Evolutionary conservation across 2,113 vertebrate species (phyloP).

Genomic region (Pholis gunnellus): DNA sequence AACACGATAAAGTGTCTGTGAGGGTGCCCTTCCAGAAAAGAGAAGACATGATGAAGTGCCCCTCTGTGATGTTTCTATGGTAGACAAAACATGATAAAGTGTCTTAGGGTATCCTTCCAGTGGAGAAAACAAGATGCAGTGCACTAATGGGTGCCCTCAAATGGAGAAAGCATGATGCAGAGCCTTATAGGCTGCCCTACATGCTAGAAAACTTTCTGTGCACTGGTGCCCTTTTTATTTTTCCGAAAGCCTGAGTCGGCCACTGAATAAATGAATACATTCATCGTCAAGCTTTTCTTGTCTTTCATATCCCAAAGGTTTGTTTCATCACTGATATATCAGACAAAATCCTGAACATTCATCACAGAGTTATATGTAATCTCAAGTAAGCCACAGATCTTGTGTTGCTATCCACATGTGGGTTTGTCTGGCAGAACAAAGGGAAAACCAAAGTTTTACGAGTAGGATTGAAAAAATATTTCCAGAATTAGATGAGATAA

Average conservation of each 20-base stretch:
- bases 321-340: background rate
- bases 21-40: no score
- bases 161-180: background rate
- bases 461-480: background rate
- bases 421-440: slow-evolving; percentile 2
- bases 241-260: background rate
- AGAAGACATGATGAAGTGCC: no score
- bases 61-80: no score
- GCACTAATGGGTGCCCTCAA: background rate
- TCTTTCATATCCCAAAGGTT: background rate
- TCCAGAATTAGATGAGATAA: slow-evolving; percentile 20
- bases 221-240: background rate
- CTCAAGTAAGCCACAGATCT: background rate
- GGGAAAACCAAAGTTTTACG: background rate
- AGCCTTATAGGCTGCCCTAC: no score
- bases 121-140: no score
- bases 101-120: no score
- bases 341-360: background rate
- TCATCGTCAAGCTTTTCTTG: background rate
- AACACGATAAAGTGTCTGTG: no score
- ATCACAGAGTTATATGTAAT: background rate
- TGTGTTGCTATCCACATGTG: slow-evolving; percentile 4
- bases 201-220: background rate
- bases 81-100: no score
- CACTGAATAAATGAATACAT: background rate